Evolutionary conservation across 2,888 invertebrate genomes (phyloP).

Genomic region (Napeogenes sylphis): DNA sequence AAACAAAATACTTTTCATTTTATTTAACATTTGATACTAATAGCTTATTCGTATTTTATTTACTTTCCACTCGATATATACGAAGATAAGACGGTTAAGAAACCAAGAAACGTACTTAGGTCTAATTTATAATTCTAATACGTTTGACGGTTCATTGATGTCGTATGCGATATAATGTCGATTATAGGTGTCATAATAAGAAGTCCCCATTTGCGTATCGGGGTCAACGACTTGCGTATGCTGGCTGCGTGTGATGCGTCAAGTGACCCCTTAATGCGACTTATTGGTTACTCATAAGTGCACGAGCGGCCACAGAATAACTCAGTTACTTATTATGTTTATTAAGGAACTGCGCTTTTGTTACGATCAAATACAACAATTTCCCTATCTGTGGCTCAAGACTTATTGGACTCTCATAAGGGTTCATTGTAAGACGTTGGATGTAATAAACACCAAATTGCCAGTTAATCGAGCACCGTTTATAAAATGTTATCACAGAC

Average conservation of each 20-base stretch:
- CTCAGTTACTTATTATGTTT: constrained; percentile 27
- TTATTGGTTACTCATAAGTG: constrained; percentile 73
- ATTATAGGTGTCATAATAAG: constrained; percentile 44
- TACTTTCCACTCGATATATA: constrained; percentile 18
- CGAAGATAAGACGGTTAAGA: constrained; percentile 3
- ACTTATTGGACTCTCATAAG: constrained; percentile 42
- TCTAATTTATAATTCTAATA: constrained; percentile 3
- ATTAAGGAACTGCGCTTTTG: constrained; percentile 26
- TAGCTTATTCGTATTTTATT: too few relatives aligned
- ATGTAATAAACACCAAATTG: constrained; percentile 42
- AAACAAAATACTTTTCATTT: too few relatives aligned
- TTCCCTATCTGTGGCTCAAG: constrained; percentile 31
- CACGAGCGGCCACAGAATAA: constrained; percentile 51
- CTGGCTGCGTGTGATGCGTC: constrained; percentile 63
- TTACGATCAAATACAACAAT: constrained; percentile 26
- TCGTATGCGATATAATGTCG: constrained; percentile 32
- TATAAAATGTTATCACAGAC: constrained; percentile 46
- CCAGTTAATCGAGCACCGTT: constrained; percentile 37
- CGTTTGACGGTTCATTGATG: constrained; percentile 7
- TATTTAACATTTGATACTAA: too few relatives aligned
- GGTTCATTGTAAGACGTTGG: constrained; percentile 41
- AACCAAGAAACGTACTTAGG: neutral
- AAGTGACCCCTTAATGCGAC: constrained; percentile 72
- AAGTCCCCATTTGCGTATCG: constrained; percentile 60
- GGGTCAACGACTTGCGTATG: constrained; percentile 69